Conservation (phyloP, 2,797 vertebrate species). For the Alouatta caraya region DNA sequence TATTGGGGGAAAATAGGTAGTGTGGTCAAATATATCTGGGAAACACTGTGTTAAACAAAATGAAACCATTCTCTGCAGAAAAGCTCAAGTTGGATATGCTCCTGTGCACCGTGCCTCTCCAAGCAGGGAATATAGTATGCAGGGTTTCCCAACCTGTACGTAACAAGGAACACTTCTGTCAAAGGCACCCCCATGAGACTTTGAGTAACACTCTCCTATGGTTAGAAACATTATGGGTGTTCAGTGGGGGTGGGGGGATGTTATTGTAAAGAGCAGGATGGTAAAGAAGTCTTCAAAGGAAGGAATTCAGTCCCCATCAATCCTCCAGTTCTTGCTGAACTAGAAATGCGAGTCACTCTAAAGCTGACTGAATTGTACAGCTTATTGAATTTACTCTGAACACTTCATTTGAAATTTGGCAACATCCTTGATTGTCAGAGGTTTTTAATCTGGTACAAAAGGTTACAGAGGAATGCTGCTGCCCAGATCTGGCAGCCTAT, state of each 20-base stretch:
- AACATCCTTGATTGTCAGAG: constrained; percentile 61
- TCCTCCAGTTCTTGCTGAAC: constrained; percentile 27
- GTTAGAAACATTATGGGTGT: background rate
- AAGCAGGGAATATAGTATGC: background rate
- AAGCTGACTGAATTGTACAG: constrained; percentile 49
- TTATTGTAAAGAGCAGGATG: background rate
- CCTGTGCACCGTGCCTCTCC: background rate
- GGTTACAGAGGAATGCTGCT: constrained; percentile 58
- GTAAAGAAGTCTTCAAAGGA: constrained; percentile 11
- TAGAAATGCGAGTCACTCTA: constrained; percentile 40
- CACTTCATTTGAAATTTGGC: constrained; percentile 74
- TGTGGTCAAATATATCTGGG: constrained; percentile 5
- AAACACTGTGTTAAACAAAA: constrained; percentile 53
- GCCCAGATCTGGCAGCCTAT: constrained; percentile 56
- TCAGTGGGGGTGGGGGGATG: background rate
- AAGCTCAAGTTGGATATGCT: constrained; percentile 32
- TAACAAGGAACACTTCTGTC: constrained; percentile 3
- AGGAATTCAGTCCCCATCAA: background rate
- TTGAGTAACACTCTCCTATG: background rate
- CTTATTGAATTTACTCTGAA: constrained; percentile 69
- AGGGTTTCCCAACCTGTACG: background rate
- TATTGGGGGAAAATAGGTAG: background rate
- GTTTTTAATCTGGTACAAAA: constrained; percentile 75
- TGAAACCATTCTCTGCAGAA: constrained; percentile 22
- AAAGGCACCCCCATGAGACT: background rate